Conservation (phyloP, 2,888 invertebrate species). For the Helleia helle region DNA sequence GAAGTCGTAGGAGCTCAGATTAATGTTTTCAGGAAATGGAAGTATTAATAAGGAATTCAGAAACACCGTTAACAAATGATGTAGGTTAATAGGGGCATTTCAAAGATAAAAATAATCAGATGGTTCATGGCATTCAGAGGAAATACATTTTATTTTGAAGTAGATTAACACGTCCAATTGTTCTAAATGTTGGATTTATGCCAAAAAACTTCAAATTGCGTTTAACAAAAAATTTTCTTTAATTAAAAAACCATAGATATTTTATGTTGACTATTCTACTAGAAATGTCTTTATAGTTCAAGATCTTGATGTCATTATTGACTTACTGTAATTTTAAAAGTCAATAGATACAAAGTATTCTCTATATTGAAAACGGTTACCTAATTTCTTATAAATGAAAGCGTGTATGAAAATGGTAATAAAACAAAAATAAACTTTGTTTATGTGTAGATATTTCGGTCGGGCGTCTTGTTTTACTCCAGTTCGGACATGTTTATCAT, state of each 20-base stretch:
- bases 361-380: background rate
- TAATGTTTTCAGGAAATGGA: too few relatives aligned
- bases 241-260: too few relatives aligned
- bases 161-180: conserved; percentile 1
- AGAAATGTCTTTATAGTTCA: too few relatives aligned
- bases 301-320: too few relatives aligned
- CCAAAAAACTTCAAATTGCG: too few relatives aligned
- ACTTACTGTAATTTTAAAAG: too few relatives aligned
- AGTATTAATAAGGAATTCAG: conserved; percentile 1
- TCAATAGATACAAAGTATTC: background rate
- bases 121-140: background rate
- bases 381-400: background rate
- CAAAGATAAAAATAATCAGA: too few relatives aligned
- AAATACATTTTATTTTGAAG: background rate
- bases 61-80: background rate
- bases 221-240: too few relatives aligned
- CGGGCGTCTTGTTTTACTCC: conserved; percentile 43
- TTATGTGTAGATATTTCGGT: conserved; percentile 49
- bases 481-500: conserved; percentile 53
- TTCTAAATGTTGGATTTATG: background rate
- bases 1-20: too few relatives aligned
- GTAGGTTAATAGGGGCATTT: conserved; percentile 1
- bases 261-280: too few relatives aligned
- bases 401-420: conserved; percentile 7
- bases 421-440: conserved; percentile 29